Percentiles rank a stretch among this genome's conserved stretches.
Conservation (phyloP, 2,797 vertebrate species). For the Molossus alvarezi region DNA sequence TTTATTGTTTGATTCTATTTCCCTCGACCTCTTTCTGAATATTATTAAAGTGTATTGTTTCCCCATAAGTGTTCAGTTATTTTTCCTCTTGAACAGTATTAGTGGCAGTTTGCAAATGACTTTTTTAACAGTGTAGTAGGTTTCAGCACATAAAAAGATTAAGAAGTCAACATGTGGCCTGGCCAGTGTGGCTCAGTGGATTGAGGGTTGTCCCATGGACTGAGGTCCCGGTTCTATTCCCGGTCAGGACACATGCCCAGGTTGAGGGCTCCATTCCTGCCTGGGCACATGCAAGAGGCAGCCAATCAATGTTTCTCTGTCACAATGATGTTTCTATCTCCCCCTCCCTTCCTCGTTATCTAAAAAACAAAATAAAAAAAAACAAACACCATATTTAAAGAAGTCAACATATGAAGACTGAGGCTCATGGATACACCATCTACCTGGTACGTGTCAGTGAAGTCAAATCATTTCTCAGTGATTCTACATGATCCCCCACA, state of each 20-base stretch:
- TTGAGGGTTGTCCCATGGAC: no score
- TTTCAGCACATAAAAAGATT: background rate
- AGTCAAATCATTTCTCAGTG: background rate
- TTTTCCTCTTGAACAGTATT: background rate
- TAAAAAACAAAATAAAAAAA: no score
- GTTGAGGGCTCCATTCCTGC: no score
- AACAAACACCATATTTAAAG: background rate
- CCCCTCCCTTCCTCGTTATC: no score
- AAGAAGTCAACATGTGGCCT: background rate
- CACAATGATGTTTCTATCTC: no score
- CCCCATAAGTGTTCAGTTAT: background rate
- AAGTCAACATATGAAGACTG: background rate
- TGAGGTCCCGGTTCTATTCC: no score
- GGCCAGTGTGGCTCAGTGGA: no score
- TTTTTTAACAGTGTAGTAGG: background rate
- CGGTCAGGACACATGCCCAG: no score
- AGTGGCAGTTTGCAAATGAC: background rate
- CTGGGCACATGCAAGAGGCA: no score
- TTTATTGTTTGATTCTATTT: background rate
- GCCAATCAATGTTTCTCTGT: no score
- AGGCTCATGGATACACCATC: background rate
- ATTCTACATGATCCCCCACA: background rate
- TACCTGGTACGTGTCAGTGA: background rate
- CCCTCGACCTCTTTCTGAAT: background rate
- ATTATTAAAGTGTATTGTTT: conserved; percentile 16